Evolutionary conservation across 1,140 invertebrate species (phyloP).

Genomic region (Polypedilum pembai): DNA sequence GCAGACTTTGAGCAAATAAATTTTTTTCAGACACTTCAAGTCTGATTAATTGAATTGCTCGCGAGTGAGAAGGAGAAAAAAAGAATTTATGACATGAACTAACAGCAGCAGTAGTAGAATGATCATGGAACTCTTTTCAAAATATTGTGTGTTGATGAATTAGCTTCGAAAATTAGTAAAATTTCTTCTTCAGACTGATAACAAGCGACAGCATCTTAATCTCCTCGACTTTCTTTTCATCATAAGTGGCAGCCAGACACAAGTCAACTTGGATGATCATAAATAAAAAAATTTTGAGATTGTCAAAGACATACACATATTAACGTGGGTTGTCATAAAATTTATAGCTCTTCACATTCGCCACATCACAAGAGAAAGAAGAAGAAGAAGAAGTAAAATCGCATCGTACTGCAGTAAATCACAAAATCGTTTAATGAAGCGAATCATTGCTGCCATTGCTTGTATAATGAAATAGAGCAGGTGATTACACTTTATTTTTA

Average conservation of each 20-base stretch:
- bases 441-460: background rate
- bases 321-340: background rate
- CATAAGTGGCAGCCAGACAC: background rate
- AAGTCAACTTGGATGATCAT: background rate
- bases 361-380: background rate
- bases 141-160: no score
- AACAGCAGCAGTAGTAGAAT: no score
- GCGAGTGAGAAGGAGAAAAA: background rate
- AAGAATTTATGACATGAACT: background rate
- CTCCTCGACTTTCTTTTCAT: no score
- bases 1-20: background rate
- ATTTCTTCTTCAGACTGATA: no score
- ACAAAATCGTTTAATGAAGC: background rate
- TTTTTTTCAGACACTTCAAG: background rate
- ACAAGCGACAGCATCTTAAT: no score
- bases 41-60: background rate
- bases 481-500: background rate
- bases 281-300: background rate
- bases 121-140: no score
- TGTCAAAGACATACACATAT: background rate
- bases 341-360: background rate
- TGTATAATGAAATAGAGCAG: background rate
- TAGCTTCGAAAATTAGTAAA: no score
- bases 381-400: background rate
- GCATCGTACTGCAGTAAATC: background rate